Conservation (phyloP, 2,888 invertebrate genomes). For the Heteropelma amictum region DNA sequence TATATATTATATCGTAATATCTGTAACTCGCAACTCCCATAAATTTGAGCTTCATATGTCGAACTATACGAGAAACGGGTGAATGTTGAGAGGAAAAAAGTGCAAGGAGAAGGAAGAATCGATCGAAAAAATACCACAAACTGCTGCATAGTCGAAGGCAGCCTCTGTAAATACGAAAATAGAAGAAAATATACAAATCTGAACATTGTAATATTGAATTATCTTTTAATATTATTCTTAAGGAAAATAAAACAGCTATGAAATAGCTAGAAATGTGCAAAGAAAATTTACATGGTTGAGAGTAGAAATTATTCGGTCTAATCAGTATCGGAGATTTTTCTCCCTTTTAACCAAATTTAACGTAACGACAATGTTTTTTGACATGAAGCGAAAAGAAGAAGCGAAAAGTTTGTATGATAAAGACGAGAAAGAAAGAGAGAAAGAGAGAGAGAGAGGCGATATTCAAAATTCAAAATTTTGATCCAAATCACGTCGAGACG, state of each 20-base stretch:
- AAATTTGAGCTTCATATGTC: slow-evolving; percentile 49
- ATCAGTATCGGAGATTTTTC: slow-evolving; percentile 61
- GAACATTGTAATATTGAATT: slow-evolving; percentile 61
- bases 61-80: slow-evolving; percentile 21
- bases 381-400: slow-evolving; percentile 57
- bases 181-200: slow-evolving; percentile 14
- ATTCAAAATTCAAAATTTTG: slow-evolving; percentile 77
- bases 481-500: slow-evolving; percentile 63
- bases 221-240: slow-evolving; percentile 58
- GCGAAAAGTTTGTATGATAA: slow-evolving; percentile 50
- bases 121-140: background rate
- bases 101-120: background rate
- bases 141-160: slow-evolving; percentile 28
- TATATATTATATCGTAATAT: slow-evolving; percentile 24
- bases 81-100: slow-evolving; percentile 1
- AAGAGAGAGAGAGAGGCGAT: slow-evolving; percentile 53
- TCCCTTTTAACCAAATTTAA: slow-evolving; percentile 66
- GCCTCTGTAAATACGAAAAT: slow-evolving; percentile 42
- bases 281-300: slow-evolving; percentile 74
- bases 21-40: slow-evolving; percentile 38
- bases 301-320: slow-evolving; percentile 59
- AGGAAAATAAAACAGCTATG: slow-evolving; percentile 67
- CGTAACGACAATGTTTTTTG: slow-evolving; percentile 65
- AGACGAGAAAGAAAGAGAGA: slow-evolving; percentile 23
- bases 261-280: slow-evolving; percentile 74